phyloP scores from a whole-genome alignment of 2,888 invertebrate species.

The Mythimna vitellina region DNA sequence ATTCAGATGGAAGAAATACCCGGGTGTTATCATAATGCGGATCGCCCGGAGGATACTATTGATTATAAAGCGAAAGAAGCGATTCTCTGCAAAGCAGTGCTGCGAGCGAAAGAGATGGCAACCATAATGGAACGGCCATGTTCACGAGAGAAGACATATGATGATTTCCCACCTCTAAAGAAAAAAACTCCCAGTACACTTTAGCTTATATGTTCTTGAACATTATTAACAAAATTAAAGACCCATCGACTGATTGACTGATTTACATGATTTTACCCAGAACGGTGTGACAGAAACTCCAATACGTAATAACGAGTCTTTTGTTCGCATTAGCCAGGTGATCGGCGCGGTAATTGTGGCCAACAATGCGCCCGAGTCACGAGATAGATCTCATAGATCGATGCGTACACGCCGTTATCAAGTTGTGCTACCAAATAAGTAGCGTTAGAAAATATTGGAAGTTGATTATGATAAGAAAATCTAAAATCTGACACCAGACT shows the following conservation, averaged over 20 bases:
- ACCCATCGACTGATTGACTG: too few relatives aligned
- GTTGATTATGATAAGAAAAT: background rate
- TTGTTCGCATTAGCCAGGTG: constrained; percentile 68
- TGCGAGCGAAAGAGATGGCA: too few relatives aligned
- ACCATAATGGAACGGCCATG: too few relatives aligned
- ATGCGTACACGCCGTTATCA: constrained; percentile 60
- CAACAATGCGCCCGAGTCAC: constrained; percentile 73
- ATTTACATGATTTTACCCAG: background rate
- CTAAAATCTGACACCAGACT: background rate
- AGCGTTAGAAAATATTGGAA: constrained; percentile 2
- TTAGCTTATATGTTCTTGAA: background rate
- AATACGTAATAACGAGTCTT: constrained; percentile 71
- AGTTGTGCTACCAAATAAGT: constrained; percentile 33
- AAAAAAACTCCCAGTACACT: background rate
- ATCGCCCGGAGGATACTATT: too few relatives aligned
- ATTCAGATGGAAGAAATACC: too few relatives aligned
- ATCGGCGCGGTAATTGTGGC: constrained; percentile 69
- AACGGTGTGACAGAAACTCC: constrained; percentile 69
- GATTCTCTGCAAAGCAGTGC: too few relatives aligned
- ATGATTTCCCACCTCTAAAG: background rate
- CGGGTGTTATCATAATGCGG: too few relatives aligned
- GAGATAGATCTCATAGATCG: constrained; percentile 67
- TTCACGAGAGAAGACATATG: too few relatives aligned
- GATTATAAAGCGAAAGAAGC: too few relatives aligned
- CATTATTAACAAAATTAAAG: background rate